Evolutionary conservation across 2,113 vertebrate species (phyloP), one percentile per base, ranked within the genome.

Genomic region (Clarias macrocephalus): DNA sequence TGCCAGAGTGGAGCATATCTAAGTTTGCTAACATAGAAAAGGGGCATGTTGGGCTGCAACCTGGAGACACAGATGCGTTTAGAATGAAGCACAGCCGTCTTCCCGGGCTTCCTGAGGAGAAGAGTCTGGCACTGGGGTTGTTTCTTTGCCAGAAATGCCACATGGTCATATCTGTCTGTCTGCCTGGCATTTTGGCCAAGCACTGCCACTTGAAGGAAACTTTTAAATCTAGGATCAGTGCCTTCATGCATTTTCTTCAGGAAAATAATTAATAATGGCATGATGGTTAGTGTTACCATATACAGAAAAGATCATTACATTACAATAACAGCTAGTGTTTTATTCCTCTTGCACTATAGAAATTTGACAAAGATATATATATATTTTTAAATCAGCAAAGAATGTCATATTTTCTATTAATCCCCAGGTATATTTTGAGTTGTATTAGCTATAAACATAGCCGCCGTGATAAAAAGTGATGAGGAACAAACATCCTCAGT

Each of bases 61-160:
- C 21, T 82, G 77, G 37, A 63, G 48, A 88, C 92, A 87, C 93
- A 95, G 93, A 94, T 93, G 93, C 89, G 57, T 89, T 91, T 88
- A 91, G 88, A 93, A 89, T 90, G 63, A n/a, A 82, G 48, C 72
- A 82, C 70, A 89, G 87, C 82, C 73, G 84, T 87, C 89, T 88
- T 88, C 87, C 85, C 76, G n/a, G 60, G 81, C 83, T 84, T 90
- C 94, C 94, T 92, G 91, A 93, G 90, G 90, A 93, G 91, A 82
- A 62, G 94, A 94, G 92, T 93, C 94, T 95, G 95, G 92, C 87
- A 80, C 21, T 28, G 73, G 30, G 68, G 73, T 77, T 91, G 56
- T 19, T 23, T 23, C 30, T 11, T 54, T 90, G 93, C 93, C 94
- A 94, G 91, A 85, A 91, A 91, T 92, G 91, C 91, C 93, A 91